Evolutionary conservation across 2,797 vertebrate species (phyloP), one percentile per base, ranked within the genome.

Genomic region (Mallotus villosus): DNA sequence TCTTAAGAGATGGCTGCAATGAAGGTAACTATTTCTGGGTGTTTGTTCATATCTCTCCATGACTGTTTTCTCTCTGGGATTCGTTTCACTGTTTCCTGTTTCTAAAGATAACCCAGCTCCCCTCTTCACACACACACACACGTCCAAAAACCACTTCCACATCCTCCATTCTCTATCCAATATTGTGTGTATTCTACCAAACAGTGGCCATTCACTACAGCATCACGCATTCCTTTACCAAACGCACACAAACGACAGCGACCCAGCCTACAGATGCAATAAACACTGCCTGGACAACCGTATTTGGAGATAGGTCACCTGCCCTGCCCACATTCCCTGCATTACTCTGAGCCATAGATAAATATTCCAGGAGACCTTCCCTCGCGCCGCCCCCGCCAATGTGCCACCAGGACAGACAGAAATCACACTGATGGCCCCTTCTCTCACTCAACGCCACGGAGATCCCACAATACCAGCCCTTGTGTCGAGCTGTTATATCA

Each of bases 241-340:
- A 83, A 84, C 81, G 82, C 82, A 88, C 78, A 87, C 78, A 85
- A 82, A 76, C 81, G 65, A 63, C 37, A 70, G 68, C 64, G 85
- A 89, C 84, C 75, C 29, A 63, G 37, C 77, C 62, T 72, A 82
- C 74, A 76, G 74, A 80, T 63, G 71, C 80, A 85, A 82, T 86
- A 90, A 90, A 90, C 85, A 84, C 55, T 61, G 68, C 74, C 84
- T 72, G 25, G 73, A 21, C 55, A 17, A 76, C 77, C 83, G 82
- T 86, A 86, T 90, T 90, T 85, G 82, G 85, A 84, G 67, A 91
- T 78, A 88, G 91, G 90, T 92, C 90, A 91, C 82, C 86, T 90
- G 85, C 80, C 84, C 84, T 34, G 65, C 88, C 77, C 85, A 85
- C 87, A 92, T 93, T 91, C 90, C 74, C 74, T 16, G 63, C 85